Base-by-base conservation (phyloP, 2,888 invertebrate species). In the Caenorhabditis imperialis region DNA sequence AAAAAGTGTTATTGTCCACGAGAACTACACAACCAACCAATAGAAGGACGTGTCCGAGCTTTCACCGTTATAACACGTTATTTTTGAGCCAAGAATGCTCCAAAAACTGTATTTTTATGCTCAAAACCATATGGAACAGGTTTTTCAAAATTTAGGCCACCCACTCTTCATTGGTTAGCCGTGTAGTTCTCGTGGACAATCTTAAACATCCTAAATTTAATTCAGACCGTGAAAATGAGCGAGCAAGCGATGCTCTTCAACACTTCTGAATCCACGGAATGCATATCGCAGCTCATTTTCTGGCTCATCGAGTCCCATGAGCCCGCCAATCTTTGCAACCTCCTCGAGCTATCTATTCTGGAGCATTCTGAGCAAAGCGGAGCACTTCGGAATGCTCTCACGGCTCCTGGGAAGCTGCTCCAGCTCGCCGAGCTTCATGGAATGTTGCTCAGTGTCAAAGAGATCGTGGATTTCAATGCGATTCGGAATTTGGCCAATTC, bases 191-290 rank as follows among this genome's bases (percentile, higher is more conserved):
- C 7, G 48, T n/a, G n/a, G n/a, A n/a, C n/a, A n/a, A n/a, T n/a
- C n/a, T n/a, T n/a, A n/a, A n/a, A n/a, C n/a, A n/a, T n/a, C n/a
- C n/a, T n/a, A n/a, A n/a, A n/a, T n/a, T n/a, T n/a, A n/a, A n/a
- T 67, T 33, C 35, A 71, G 70, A 40, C 48, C 1, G 40, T 42
- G 8, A 58, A 51, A 54, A 58, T 62, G 25, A 30, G 47, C 18
- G 45, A 53, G 20, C 58, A 72, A 48, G 30, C 54, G 4, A 53
- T 65, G 33, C 8, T 35, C 5, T 40, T 58, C n/a, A 14, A 25
- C 3, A 58, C 61, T 1, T 30, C 25, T 0, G 72, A 72, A 22
- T n/a, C 48, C 0, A 33, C 50, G 0, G 54, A 54, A 18, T 45
- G 57, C 20, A 58, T 73, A 3, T 27, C 61, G 2, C 42, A 12